phyloP scores from a whole-genome alignment of 2,888 invertebrate genomes.

The Cantharis lateralis region DNA sequence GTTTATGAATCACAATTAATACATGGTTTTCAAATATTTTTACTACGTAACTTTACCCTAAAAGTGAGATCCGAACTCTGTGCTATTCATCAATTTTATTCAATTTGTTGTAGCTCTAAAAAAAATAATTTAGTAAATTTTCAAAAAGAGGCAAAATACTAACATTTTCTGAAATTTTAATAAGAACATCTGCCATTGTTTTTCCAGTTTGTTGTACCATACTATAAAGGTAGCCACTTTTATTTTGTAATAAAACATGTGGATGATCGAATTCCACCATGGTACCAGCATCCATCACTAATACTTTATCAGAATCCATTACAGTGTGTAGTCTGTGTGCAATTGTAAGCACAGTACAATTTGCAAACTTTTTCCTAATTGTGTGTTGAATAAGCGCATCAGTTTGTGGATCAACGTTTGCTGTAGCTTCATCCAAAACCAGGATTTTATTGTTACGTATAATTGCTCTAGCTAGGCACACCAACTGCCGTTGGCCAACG shows the following conservation, averaged over 20 bases:
- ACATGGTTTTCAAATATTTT: neutral
- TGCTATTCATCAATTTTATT: neutral
- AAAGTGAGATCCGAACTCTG: neutral
- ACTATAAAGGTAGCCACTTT: constrained; percentile 60
- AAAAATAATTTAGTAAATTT: neutral
- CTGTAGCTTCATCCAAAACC: constrained; percentile 74
- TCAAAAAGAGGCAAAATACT: neutral
- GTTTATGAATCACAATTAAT: neutral
- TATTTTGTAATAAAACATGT: constrained; percentile 62
- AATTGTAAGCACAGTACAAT: constrained; percentile 80
- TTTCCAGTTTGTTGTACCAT: constrained; percentile 76
- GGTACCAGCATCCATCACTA: constrained; percentile 80
- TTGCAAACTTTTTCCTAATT: constrained; percentile 72
- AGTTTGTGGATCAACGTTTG: constrained; percentile 79
- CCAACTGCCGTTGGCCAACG: constrained; percentile 64
- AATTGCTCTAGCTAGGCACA: constrained; percentile 68
- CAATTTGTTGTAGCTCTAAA: neutral
- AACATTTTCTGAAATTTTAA: constrained; percentile 66
- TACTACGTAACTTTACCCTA: neutral
- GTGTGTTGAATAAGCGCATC: constrained; percentile 77
- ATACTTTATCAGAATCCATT: constrained; percentile 80
- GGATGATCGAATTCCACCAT: constrained; percentile 80
- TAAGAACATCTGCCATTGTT: constrained; percentile 67
- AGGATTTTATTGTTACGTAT: constrained; percentile 50
- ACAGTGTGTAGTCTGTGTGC: constrained; percentile 83